Evolutionary conservation across 2,113 vertebrate genomes (phyloP), one percentile per base, ranked within the genome.

Genomic region (Agapornis roseicollis): DNA sequence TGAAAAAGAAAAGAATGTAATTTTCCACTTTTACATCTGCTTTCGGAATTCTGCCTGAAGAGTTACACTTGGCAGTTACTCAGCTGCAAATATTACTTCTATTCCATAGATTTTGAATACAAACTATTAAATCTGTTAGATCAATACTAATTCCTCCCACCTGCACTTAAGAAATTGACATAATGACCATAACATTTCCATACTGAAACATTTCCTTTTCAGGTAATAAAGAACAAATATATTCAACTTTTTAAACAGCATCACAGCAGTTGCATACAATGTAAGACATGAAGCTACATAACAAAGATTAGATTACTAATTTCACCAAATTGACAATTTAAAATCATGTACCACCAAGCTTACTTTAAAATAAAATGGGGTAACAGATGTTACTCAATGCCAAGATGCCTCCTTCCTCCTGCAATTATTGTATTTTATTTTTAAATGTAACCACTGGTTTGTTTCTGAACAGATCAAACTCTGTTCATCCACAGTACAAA

Each of bases 71-170:
- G 13, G 92, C 55, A 96, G 93, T 95, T 97, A 95, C 73, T 97
- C 94, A 96, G 79, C 96, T 97, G 90, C 90, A 97, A 98, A 96
- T 94, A 97, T 95, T 97, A 96, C 91, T 97, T 97, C 94, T 97
- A 52, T 97, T 97, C 66, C 95, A 96, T 24, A 97, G 93, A 96
- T 92, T 97, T 87, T 96, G 80, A 97, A 96, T 83, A 94, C 10
- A 24, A 97, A 91, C 94, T 97, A 97, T 95, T 97, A 97, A 96
- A 97, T 95, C 92, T 84, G 95, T 97, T 94, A 97, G 92, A 97
- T 97, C 83, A 65, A 97, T 90, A 96, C 86, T 72, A 95, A 97
- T 91, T 98, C 85, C 65, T 97, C 89, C 90, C 73, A 96, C 47
- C 16, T 96, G 82, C 85, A 97, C 93, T 97, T 97, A 93, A 93